Evolutionary conservation across 2,113 vertebrate species (phyloP), one percentile per base, ranked within the genome.

Genomic region (Lanius ludovicianus): DNA sequence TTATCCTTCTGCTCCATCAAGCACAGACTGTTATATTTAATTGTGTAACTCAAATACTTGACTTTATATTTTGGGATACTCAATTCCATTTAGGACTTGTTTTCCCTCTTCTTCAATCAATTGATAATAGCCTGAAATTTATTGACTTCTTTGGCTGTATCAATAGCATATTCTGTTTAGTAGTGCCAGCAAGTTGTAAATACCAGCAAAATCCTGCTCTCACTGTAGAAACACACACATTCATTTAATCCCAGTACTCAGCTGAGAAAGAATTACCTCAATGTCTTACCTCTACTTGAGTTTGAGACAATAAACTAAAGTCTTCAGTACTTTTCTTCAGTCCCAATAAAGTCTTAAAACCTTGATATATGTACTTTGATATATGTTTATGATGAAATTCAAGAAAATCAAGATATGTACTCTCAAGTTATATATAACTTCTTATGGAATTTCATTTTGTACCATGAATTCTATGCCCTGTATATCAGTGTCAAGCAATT

Each of bases 61-160:
- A 17, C 24, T 80, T 84, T 73, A n/a, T 75, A 57, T 85, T 91
- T 90, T 69, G 39, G 77, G 46, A 74, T 85, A 67, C 46, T 47
- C 35, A 67, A 62, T 89, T 85, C 42, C 13, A 55, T 91, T 94
- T 87, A 87, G 37, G 55, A 62, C 23, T 89, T 30, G 28, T 79
- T 96, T 95, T 91, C 28, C 55, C 33, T 55, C 16, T 92, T 84
- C 35, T 60, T 87, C 59, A 80, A 55, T 83, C 94, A 93, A 74
- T 74, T 84, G 70, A 85, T 85, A 95, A 80, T 70, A 86, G 59
- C 39, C 64, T 84, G 75, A 90, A 93, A 83, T 86, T 25, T 46
- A 93, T 70, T 90, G 85, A 49, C 55, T 77, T 62, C 65, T 87
- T 89, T 71, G 68, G 33, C 41, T 75, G 41, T 94, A 91, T 79